Conservation (phyloP, 1,140 invertebrate genomes). For the Drosophila busckii region DNA sequence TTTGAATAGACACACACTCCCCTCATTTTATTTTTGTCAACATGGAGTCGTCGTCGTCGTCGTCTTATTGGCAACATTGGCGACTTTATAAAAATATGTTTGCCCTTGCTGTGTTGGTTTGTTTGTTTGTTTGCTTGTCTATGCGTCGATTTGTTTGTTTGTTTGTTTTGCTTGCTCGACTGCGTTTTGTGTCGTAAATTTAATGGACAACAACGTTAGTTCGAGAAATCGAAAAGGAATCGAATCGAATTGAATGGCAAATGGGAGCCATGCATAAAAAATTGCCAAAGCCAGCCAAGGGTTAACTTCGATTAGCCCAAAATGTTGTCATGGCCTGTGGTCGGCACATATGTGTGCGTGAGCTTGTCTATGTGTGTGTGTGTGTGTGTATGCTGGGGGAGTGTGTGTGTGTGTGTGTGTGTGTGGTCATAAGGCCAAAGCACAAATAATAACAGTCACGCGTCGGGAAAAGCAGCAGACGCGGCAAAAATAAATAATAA, state of each 20-base stretch:
- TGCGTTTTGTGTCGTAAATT: conserved; percentile 75
- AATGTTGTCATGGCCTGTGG: conserved; percentile 75
- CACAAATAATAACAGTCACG: conserved; percentile 70
- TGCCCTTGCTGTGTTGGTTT: conserved; percentile 60
- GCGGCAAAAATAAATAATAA: conserved; percentile 71
- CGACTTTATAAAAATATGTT: conserved; percentile 77
- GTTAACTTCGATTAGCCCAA: conserved; percentile 74
- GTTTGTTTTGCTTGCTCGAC: conserved; percentile 60
- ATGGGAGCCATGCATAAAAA: conserved; percentile 71
- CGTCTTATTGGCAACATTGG: conserved; percentile 43
- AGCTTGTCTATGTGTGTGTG: background rate
- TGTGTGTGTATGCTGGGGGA: background rate
- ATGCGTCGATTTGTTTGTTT: conserved; percentile 47
- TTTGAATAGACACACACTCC: background rate
- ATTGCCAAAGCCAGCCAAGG: conserved; percentile 71
- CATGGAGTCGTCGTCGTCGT: conserved; percentile 16
- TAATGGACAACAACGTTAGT: conserved; percentile 57
- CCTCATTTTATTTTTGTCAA: background rate
- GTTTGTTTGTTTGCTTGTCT: conserved; percentile 57
- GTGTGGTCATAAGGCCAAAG: conserved; percentile 62
- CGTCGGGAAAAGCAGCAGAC: conserved; percentile 52
- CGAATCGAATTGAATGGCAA: conserved; percentile 73
- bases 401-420: conserved; percentile 19
- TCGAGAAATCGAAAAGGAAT: conserved; percentile 62
- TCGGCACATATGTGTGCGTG: conserved; percentile 65